Percentiles rank a stretch among this genome's conserved stretches.
Evolutionary conservation across 2,888 invertebrate species (phyloP).

Genomic region (Cerastoderma edule): DNA sequence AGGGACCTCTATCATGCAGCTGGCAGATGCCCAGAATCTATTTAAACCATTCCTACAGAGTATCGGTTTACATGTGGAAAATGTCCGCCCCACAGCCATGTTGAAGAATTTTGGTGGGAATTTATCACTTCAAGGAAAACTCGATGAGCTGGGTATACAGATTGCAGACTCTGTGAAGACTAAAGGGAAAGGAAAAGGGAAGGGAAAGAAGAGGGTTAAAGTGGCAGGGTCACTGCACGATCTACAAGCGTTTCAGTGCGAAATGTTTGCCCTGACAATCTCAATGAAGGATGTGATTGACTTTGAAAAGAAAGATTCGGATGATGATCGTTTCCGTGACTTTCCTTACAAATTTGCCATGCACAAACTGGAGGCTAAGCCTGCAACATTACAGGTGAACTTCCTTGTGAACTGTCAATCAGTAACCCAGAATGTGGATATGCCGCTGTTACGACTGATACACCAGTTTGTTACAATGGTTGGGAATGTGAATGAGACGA

Average conservation of each 20-base stretch:
- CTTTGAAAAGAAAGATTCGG: constrained; percentile 85
- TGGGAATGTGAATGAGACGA: constrained; percentile 97
- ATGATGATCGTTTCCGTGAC: constrained; percentile 53
- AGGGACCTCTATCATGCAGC: constrained; percentile 82
- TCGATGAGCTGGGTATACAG: constrained; percentile 95
- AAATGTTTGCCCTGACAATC: constrained; percentile 94
- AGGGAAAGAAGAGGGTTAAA: constrained; percentile 48
- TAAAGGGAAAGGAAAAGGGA: constrained; percentile 71
- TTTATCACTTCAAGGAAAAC: constrained; percentile 86
- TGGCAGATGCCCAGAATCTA: constrained; percentile 92
- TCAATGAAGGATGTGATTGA: constrained; percentile 95
- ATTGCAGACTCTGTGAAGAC: constrained; percentile 91
- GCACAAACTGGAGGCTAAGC: constrained; percentile 83
- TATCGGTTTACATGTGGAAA: constrained; percentile 89
- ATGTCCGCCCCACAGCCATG: constrained; percentile 87
- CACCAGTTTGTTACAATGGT: constrained; percentile 99
- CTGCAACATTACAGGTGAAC: constrained; percentile 94
- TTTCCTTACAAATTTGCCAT: constrained; percentile 78
- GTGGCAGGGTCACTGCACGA: constrained; percentile 87
- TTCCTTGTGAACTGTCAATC: constrained; percentile 93
- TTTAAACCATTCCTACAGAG: constrained; percentile 93
- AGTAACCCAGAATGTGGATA: constrained; percentile 97
- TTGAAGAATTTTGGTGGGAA: constrained; percentile 95
- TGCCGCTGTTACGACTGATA: constrained; percentile 95
- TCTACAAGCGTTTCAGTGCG: constrained; percentile 95